Evolutionary conservation across 1,140 invertebrate species (phyloP).

Genomic region (Riptortus pedestris): DNA sequence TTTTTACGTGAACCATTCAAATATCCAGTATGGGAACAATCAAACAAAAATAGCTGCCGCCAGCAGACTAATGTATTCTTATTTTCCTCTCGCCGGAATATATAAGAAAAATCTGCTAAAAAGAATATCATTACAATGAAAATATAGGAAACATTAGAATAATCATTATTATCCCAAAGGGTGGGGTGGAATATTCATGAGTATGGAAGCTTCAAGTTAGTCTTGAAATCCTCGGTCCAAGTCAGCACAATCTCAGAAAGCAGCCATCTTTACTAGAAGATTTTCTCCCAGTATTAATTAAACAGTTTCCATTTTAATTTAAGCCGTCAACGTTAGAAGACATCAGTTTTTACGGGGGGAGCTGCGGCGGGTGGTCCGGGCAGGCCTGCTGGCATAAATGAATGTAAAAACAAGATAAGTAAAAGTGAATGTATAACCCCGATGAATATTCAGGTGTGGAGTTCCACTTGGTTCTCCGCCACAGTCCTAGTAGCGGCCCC

Average conservation of each 20-base stretch:
- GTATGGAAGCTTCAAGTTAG: not conserved
- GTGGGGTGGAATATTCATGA: not conserved
- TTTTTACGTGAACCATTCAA: no score
- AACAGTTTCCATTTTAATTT: not conserved
- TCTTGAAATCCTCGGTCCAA: not conserved
- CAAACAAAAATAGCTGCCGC: no score
- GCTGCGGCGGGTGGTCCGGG: not conserved
- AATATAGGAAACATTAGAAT: not conserved
- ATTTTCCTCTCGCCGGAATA: no score
- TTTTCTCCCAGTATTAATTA: not conserved
- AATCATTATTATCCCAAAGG: not conserved
- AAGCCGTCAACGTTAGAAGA: not conserved
- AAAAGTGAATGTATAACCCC: slow-evolving; percentile 21
- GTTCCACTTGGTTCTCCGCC: no score
- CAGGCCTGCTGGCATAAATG: slow-evolving; percentile 16
- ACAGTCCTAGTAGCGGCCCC: no score
- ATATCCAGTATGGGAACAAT: no score
- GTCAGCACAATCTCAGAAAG: not conserved
- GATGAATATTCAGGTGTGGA: slow-evolving; percentile 21
- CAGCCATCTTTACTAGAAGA: not conserved
- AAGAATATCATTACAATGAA: no score
- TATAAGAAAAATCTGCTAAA: no score
- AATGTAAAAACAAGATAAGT: slow-evolving; percentile 25
- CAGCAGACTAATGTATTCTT: no score
- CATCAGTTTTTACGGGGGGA: not conserved